Conservation (phyloP, 2,888 invertebrate genomes). For the Ernsta delagoae region DNA sequence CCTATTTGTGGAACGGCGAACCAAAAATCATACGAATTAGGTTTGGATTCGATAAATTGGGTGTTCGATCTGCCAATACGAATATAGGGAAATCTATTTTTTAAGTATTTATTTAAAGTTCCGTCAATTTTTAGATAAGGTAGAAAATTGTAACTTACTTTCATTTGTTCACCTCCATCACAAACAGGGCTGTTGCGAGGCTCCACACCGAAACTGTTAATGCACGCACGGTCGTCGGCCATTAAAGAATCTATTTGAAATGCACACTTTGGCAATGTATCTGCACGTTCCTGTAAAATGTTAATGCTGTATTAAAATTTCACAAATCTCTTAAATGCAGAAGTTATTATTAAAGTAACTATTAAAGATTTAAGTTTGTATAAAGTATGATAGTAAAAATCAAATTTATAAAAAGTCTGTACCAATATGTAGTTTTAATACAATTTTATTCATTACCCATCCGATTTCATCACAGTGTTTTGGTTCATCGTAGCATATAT, state of each 20-base stretch:
- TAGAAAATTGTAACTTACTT: constrained; percentile 51
- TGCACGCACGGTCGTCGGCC: constrained; percentile 73
- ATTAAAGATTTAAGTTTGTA: no score
- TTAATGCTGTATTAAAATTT: neutral
- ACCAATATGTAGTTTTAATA: no score
- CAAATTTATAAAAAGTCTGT: no score
- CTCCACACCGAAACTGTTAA: constrained; percentile 72
- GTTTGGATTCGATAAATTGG: neutral
- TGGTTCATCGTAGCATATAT: constrained; percentile 75
- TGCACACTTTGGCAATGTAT: constrained; percentile 69
- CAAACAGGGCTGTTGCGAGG: constrained; percentile 59
- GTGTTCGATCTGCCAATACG: no score
- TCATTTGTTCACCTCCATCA: constrained; percentile 79
- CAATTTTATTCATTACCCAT: constrained; percentile 78
- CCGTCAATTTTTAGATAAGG: no score
- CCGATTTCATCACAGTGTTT: constrained; percentile 77
- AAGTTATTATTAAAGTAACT: no score
- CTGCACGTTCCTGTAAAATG: constrained; percentile 65
- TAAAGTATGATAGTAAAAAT: no score
- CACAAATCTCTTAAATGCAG: neutral
- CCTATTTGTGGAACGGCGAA: constrained; percentile 50
- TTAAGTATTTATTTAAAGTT: neutral
- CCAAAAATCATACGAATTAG: neutral
- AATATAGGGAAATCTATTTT: no score
- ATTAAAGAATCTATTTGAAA: constrained; percentile 75